Evolutionary conservation across 2,888 invertebrate species (phyloP), one percentile per base, ranked within the genome.

Genomic region (Aproaerema taeniolella): DNA sequence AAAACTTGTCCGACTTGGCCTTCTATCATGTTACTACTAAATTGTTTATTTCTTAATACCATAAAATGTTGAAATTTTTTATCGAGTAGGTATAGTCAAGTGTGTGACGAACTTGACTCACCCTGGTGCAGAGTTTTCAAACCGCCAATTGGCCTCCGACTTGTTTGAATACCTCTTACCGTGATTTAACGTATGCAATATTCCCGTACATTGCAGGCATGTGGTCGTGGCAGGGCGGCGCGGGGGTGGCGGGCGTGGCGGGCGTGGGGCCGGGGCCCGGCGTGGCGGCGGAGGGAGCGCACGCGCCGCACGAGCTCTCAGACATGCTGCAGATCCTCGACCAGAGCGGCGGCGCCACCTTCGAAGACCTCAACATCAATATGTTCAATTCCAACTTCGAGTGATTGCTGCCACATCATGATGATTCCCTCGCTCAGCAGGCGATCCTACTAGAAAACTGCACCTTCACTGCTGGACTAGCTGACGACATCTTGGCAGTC

Each of bases 301-400:
- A 90, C 41, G 90, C 90, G 29, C 90, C 92, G 28, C 89, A 88
- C 49, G 96, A 96, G 82, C 89, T 96, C 41, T 93, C 95, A 10
- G 96, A 97, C 64, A 96, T 97, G 96, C 87, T 97, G 59, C 96
- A 96, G 80, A 96, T 97, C 91, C 85, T 97, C 41, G 95, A 96
- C 79, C 95, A 95, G 71, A 91, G 92, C 58, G 93, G 92, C 36
- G 89, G 93, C 26, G 89, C 94, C 42, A 92, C 94, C 16, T 96
- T 96, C 72, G 96, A 96, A 72, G 96, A 96, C 76, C 89, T 96
- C 61, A 94, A 93, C 67, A 90, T 96, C 55, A 92, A 92, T 62
- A 96, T 96, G 95, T 96, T 96, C 76, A 95, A 93, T 71, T 92
- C 95, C 56, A 83, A 72, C 66, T 86, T 86, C 53, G 85, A 86